Conservation (phyloP, 2,888 invertebrate genomes). For the Melinopterus prodromus region DNA sequence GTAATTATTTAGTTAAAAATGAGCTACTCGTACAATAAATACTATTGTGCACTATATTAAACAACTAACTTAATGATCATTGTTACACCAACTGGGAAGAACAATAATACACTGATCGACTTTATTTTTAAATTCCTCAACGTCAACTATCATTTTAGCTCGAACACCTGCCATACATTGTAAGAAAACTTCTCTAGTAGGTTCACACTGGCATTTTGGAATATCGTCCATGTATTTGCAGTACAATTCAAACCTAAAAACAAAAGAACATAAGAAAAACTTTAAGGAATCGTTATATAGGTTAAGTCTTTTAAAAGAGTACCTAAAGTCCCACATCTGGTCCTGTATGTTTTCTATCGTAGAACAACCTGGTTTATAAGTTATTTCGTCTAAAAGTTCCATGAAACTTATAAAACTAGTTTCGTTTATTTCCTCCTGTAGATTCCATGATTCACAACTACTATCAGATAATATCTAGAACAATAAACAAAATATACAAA, state of each 20-base stretch:
- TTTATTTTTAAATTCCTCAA: neutral
- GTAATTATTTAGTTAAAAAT: neutral
- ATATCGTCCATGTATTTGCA: slow-evolving; percentile 23
- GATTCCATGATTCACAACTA: neutral
- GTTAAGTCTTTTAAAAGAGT: neutral
- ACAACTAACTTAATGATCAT: neutral
- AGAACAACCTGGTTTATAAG: neutral
- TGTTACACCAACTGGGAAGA: neutral
- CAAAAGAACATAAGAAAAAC: neutral
- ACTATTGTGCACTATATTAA: neutral
- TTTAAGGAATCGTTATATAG: neutral
- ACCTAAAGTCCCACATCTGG: neutral
- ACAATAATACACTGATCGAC: neutral
- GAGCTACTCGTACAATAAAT: neutral
- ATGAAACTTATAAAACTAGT: neutral
- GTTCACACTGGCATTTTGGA: slow-evolving; percentile 7
- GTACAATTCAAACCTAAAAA: slow-evolving; percentile 15
- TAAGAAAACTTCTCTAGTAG: neutral
- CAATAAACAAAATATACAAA: neutral
- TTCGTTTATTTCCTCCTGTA: neutral
- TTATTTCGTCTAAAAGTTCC: neutral
- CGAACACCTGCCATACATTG: slow-evolving; percentile 19
- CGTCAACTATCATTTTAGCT: slow-evolving; percentile 19
- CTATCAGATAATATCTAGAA: neutral
- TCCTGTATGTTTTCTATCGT: neutral